Evolutionary conservation across 2,113 vertebrate species (phyloP).

Genomic region (Vombatus ursinus): DNA sequence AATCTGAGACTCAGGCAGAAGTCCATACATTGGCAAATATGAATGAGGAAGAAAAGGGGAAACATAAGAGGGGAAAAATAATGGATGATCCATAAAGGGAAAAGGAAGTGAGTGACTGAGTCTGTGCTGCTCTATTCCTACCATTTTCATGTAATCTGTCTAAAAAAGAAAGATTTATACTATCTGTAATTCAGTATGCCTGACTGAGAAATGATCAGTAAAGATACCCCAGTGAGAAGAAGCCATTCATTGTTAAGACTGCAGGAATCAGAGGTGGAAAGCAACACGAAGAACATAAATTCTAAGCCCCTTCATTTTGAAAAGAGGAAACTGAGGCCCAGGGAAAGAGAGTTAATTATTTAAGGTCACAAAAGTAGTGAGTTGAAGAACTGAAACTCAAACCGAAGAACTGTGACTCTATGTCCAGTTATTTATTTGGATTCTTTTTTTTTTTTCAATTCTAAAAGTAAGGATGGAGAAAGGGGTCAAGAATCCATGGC

Average conservation of each 20-base stretch:
- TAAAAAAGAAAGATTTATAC: neutral
- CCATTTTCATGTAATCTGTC: neutral
- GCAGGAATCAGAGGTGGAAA: neutral
- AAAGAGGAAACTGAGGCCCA: neutral
- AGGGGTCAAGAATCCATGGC: neutral
- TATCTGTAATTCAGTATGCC: neutral
- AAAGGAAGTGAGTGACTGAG: neutral
- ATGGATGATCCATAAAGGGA: conserved; percentile 26
- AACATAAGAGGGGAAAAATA: neutral
- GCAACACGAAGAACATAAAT: too few species aligned
- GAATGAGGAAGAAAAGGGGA: neutral
- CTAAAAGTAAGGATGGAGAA: neutral
- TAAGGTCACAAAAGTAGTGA: neutral
- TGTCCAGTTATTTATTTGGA: neutral
- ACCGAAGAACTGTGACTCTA: too few species aligned
- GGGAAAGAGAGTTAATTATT: neutral
- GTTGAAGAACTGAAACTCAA: too few species aligned
- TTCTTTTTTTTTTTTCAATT: neutral
- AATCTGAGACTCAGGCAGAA: neutral
- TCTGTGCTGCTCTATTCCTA: neutral
- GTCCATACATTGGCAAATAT: neutral
- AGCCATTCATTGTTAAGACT: neutral
- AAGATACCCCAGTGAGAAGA: neutral
- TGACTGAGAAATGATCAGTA: neutral
- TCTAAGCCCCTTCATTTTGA: too few species aligned